Conservation (phyloP, 2,113 vertebrate species). For the Aviceda subcristata region DNA sequence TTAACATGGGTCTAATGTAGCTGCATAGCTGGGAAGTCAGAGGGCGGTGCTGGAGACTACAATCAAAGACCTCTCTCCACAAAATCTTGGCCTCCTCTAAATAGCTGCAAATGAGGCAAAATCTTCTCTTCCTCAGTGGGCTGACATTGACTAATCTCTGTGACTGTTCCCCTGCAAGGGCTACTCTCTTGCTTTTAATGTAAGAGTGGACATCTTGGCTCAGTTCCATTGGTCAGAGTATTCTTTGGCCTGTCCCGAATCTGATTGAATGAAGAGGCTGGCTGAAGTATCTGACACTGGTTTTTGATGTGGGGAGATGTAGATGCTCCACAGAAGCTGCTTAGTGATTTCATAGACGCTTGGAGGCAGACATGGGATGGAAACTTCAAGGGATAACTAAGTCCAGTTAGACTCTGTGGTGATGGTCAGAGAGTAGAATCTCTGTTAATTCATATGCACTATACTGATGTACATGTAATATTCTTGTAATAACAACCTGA, state of each 20-base stretch:
- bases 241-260: not conserved
- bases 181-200: not conserved
- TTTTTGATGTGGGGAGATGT: not conserved
- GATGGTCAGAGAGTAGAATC: not conserved
- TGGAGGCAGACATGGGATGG: not conserved
- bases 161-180: not conserved
- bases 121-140: not conserved
- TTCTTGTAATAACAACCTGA: not conserved
- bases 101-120: not conserved
- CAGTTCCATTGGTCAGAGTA: not conserved
- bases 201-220: not conserved
- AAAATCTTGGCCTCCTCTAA: not conserved
- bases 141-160: not conserved
- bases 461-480: not conserved
- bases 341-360: not conserved
- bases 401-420: not conserved
- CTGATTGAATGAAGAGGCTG: not conserved
- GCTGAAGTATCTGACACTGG: not conserved
- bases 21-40: rapidly evolving
- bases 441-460: not conserved
- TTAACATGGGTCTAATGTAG: not conserved
- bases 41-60: not conserved
- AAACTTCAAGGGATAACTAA: not conserved
- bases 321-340: not conserved
- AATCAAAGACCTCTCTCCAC: not conserved